Conservation (phyloP, 2,888 invertebrate species). For the Chesias legatella region DNA sequence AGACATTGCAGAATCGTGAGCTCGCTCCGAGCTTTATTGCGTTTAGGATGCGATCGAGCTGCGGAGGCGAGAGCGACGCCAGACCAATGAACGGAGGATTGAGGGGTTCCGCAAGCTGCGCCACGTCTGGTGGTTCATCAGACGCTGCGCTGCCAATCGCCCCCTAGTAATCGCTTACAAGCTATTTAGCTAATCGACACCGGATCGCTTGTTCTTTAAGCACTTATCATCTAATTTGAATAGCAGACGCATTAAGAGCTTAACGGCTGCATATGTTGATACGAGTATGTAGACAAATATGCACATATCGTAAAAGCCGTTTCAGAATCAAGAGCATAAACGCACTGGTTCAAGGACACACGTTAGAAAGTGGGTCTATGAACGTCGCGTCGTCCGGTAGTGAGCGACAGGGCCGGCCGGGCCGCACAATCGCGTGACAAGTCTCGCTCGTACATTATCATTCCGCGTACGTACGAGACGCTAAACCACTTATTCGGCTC, state of each 20-base stretch:
- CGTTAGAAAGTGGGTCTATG: slow-evolving; percentile 66
- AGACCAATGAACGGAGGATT: slow-evolving; percentile 65
- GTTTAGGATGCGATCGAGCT: slow-evolving; percentile 64
- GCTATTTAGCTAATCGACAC: slow-evolving; percentile 4
- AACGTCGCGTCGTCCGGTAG: slow-evolving; percentile 57
- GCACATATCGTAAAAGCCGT: slow-evolving; percentile 11
- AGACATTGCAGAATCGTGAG: slow-evolving; percentile 72
- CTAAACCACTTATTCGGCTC: slow-evolving; percentile 77
- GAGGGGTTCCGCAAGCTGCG: slow-evolving; percentile 56
- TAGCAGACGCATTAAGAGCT: slow-evolving; percentile 8
- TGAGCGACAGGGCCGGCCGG: too few relatives aligned
- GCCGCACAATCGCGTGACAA: slow-evolving; percentile 64
- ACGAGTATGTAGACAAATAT: slow-evolving; percentile 10
- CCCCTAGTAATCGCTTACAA: slow-evolving; percentile 3
- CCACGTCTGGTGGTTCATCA: slow-evolving; percentile 49
- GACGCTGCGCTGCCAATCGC: slow-evolving; percentile 33
- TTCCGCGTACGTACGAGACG: slow-evolving; percentile 73
- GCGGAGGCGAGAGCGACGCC: slow-evolving; percentile 50
- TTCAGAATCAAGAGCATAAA: slow-evolving; percentile 24
- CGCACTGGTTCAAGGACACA: slow-evolving; percentile 56
- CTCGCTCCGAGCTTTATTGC: slow-evolving; percentile 71
- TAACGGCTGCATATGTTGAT: slow-evolving; percentile 7
- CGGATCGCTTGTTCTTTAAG: slow-evolving; percentile 3
- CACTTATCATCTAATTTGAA: slow-evolving; percentile 8
- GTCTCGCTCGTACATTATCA: slow-evolving; percentile 69